Evolutionary conservation across 2,888 invertebrate species (phyloP).

Genomic region (Thymelicus lineola): DNA sequence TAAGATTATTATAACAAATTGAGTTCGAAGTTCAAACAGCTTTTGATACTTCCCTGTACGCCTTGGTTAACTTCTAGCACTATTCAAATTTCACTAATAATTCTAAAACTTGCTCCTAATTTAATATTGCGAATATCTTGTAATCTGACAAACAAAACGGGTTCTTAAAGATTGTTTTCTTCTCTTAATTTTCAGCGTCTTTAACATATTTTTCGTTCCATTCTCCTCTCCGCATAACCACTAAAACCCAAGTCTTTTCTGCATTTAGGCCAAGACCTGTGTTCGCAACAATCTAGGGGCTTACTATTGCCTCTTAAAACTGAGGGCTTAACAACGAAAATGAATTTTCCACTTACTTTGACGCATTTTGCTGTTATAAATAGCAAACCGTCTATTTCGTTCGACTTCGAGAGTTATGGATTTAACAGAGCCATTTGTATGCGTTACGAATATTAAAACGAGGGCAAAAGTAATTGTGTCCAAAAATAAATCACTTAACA

Average conservation of each 20-base stretch:
- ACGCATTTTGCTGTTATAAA: constrained; percentile 29
- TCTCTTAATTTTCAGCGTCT: neutral
- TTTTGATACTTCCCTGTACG: no score
- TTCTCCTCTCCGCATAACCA: constrained; percentile 16
- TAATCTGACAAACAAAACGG: neutral
- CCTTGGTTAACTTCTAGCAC: neutral
- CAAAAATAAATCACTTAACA: constrained; percentile 9
- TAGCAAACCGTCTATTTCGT: constrained; percentile 31
- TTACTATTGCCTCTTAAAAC: constrained; percentile 36
- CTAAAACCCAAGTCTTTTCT: constrained; percentile 26
- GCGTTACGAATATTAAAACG: constrained; percentile 27
- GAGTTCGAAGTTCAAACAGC: neutral
- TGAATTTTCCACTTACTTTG: constrained; percentile 30
- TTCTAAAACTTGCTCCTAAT: neutral
- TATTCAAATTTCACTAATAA: neutral
- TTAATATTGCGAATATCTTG: neutral
- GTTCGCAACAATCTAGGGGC: constrained; percentile 36
- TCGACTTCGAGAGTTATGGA: constrained; percentile 37
- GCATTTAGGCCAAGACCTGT: constrained; percentile 35
- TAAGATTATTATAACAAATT: neutral
- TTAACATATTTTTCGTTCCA: constrained; percentile 6
- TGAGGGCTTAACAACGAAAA: constrained; percentile 31
- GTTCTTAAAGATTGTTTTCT: neutral
- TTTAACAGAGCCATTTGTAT: constrained; percentile 24
- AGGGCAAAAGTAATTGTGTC: constrained; percentile 19